Percentiles rank a stretch among this genome's conserved stretches.
Evolutionary conservation across 2,888 invertebrate species (phyloP).

Genomic region (Caradrina kadenii): DNA sequence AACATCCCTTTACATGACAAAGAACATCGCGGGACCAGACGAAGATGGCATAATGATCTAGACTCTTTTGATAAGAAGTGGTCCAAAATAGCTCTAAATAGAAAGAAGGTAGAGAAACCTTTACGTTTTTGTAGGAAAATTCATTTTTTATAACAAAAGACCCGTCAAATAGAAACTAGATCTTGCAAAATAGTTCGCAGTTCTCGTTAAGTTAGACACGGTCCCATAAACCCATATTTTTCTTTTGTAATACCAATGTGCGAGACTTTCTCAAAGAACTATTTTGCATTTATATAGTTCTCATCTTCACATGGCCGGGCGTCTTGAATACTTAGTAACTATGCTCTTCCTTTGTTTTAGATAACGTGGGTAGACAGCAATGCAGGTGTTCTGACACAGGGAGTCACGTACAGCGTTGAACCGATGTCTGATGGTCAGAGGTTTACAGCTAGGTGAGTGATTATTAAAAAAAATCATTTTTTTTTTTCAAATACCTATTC

Average conservation of each 20-base stretch:
- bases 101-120: not conserved
- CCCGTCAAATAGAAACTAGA: conserved; percentile 7
- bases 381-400: conserved; percentile 95
- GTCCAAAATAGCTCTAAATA: not conserved
- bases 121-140: not conserved
- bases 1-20: too few species aligned
- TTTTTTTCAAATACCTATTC: too few species aligned
- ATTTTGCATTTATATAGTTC: conserved; percentile 61
- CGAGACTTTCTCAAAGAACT: conserved; percentile 53
- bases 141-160: conserved; percentile 3
- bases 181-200: conserved; percentile 15
- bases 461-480: not conserved
- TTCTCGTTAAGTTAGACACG: conserved; percentile 38
- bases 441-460: conserved; percentile 92
- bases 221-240: conserved; percentile 49
- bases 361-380: conserved; percentile 98
- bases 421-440: conserved; percentile 95
- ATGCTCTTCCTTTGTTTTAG: conserved; percentile 81
- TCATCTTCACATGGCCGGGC: conserved; percentile 43
- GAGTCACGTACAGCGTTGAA: conserved; percentile 94
- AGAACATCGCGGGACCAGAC: too few species aligned
- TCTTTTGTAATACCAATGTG: conserved; percentile 50
- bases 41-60: too few species aligned
- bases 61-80: too few species aligned
- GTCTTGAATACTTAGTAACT: conserved; percentile 51